Evolutionary conservation across 2,113 vertebrate species (phyloP), one percentile per base, ranked within the genome.

Genomic region (Tyto alba): DNA sequence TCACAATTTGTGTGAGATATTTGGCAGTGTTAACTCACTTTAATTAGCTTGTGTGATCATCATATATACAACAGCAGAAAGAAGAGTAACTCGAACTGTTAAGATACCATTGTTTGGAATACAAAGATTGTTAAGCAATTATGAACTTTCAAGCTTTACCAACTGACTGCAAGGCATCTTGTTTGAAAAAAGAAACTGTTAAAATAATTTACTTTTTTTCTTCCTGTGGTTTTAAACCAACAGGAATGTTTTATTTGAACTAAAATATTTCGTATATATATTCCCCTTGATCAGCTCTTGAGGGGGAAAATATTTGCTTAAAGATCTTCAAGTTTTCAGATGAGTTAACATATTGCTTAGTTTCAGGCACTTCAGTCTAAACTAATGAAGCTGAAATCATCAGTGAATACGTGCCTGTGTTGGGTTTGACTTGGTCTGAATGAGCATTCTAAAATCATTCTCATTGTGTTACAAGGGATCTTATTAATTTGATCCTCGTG

Each of bases 121-220:
- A 81, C 62, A 93, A 95, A 90, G 48, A 82, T 95, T 93, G 74
- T 95, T 95, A 96, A 92, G 63, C 72, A 94, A 89, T 96, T 93
- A 87, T 13, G 63, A 64, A 38, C 72, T 93, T 94, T 81, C 41
- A 89, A 47, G 79, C 74, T 91, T 88, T 91, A 94, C 76, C 83
- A 95, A 68, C 66, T 92, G 77, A 69, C 83, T 94, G 41, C 29
- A 73, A 96, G 80, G 86, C 80, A 92, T 79, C 62, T 91, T 95
- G 36, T 93, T 92, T 92, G 66, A 82, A 95, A 83, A 89, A 96
- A 90, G 64, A 78, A 91, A 47, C 66, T 75, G n/a, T 84, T 96
- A 69, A 81, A 89, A 79, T 89, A 64, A 59, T 85, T 85, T 36
- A 29, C 16, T 48, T 74, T 86, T 71, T 19, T 68, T 17, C 21